Conservation (phyloP, 1,140 invertebrate genomes). For the Phocides pigmalion region DNA sequence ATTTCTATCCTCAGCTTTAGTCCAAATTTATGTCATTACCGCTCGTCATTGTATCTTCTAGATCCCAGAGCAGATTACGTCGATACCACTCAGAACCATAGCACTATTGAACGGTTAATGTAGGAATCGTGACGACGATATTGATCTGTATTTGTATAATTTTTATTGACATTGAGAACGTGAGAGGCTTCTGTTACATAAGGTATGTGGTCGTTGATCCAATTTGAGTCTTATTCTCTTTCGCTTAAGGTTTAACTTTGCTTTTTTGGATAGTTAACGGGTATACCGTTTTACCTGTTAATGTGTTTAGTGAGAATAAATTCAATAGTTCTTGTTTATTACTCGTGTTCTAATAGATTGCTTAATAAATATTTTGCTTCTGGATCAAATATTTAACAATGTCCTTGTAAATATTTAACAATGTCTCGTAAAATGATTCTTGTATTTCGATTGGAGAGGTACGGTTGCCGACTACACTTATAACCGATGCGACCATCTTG, state of each 20-base stretch:
- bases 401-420: no score
- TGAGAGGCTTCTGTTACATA: conserved; percentile 21
- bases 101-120: conserved; percentile 41
- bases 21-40: conserved; percentile 1
- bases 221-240: neutral
- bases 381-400: no score
- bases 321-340: no score
- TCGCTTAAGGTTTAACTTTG: neutral
- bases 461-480: no score
- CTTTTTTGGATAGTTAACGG: no score
- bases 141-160: conserved; percentile 45
- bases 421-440: no score
- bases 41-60: conserved; percentile 2
- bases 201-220: neutral
- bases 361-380: no score
- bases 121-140: conserved; percentile 53
- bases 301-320: no score
- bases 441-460: no score
- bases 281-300: no score
- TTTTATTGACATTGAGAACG: conserved; percentile 39
- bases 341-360: no score
- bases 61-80: conserved; percentile 36
- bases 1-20: neutral
- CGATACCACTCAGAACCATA: conserved; percentile 42
- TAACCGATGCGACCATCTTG: no score